Percentiles rank a stretch among this genome's conserved stretches.
These are phyloP conservation scores for Drosophila tanythrix DNA, from an alignment of 2,888 invertebrate genomes.

Conservation along the genomic window DNA sequence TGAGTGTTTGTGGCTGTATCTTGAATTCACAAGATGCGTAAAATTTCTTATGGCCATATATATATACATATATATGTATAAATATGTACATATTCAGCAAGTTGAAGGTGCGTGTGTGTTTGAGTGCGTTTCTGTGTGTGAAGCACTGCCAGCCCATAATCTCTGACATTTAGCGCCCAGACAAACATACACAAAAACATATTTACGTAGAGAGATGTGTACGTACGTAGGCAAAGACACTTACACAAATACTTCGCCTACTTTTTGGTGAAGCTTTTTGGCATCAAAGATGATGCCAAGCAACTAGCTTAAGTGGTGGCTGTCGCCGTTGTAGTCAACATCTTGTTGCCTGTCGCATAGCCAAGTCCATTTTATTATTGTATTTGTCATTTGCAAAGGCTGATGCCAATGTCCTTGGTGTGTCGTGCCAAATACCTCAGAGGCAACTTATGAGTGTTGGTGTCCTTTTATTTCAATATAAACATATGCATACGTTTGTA, in stretches of 20 bases:
- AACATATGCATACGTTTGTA: constrained; percentile 18
- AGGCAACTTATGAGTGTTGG: constrained; percentile 37
- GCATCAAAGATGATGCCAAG: constrained; percentile 27
- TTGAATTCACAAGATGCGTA: constrained; percentile 45
- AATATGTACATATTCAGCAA: constrained; percentile 26
- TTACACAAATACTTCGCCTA: constrained; percentile 36
- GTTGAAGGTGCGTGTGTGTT: constrained; percentile 32
- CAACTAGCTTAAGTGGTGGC: constrained; percentile 36
- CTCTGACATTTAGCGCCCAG: constrained; percentile 59
- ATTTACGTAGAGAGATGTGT: neutral
- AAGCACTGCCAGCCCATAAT: constrained; percentile 51
- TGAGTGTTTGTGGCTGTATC: constrained; percentile 9
- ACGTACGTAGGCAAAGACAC: constrained; percentile 19
- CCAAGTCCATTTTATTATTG: constrained; percentile 30
- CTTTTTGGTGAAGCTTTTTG: constrained; percentile 54
- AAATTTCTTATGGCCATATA: constrained; percentile 30
- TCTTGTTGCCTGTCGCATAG: constrained; percentile 10
- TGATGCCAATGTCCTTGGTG: constrained; percentile 36
- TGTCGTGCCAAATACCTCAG: constrained; percentile 51
- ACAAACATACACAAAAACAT: constrained; percentile 16
- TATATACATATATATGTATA: too few relatives aligned
- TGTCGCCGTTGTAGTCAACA: neutral
- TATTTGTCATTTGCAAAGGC: constrained; percentile 21
- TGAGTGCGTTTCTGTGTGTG: constrained; percentile 25
- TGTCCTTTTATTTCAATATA: constrained; percentile 25